Evolutionary conservation across 2,113 vertebrate genomes (phyloP).

Genomic region (Serinus canaria): DNA sequence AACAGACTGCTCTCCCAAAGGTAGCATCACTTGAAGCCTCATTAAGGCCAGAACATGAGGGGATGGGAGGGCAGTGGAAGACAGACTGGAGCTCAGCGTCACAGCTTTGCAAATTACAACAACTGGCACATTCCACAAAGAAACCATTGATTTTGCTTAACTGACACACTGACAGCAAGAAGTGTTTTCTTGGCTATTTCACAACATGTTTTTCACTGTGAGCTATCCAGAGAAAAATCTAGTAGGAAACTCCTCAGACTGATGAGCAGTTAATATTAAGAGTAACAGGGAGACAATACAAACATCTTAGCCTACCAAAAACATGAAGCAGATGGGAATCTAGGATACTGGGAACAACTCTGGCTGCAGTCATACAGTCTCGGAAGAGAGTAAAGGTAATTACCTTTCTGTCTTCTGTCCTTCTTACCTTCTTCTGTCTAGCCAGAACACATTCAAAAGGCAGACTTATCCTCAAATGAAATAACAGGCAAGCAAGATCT

Average conservation of each 20-base stretch:
- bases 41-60: slow-evolving; percentile 30
- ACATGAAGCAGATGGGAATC: not conserved
- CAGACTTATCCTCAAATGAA: not conserved
- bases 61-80: slow-evolving; percentile 6
- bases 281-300: not conserved
- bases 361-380: not conserved
- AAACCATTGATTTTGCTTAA: slow-evolving; percentile 39
- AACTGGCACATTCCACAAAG: slow-evolving; percentile 57
- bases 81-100: not conserved
- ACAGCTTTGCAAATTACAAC: slow-evolving; percentile 29
- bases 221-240: slow-evolving; percentile 20
- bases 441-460: not conserved
- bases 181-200: slow-evolving; percentile 36
- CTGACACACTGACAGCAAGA: slow-evolving; percentile 13
- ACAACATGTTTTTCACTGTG: slow-evolving; percentile 48
- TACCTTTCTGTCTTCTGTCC: not conserved
- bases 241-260: not conserved
- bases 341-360: not conserved
- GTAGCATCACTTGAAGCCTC: slow-evolving; percentile 35
- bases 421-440: not conserved
- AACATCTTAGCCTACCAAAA: not conserved
- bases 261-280: not conserved
- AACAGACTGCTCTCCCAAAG: slow-evolving; percentile 29
- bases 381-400: not conserved
- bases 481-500: not conserved